Evolutionary conservation across 2,797 vertebrate species (phyloP).

Genomic region (Monodelphis domestica): DNA sequence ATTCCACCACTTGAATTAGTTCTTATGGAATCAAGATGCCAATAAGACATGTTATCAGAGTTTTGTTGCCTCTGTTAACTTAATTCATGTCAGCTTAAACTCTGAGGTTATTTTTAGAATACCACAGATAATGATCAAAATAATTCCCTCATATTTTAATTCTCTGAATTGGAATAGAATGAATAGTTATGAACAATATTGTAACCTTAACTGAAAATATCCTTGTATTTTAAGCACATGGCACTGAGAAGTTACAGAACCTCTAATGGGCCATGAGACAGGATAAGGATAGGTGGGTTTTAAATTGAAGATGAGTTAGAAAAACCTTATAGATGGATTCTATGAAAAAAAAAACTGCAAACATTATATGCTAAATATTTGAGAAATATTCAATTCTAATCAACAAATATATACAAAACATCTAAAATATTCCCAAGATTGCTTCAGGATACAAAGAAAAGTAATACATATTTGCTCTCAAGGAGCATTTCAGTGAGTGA

Average conservation of each 20-base stretch:
- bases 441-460: not conserved
- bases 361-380: conserved; percentile 32
- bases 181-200: conserved; percentile 36
- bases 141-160: not conserved
- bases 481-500: not conserved
- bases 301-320: conserved; percentile 31
- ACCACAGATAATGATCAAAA: conserved; percentile 54
- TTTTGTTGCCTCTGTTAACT: conserved; percentile 42
- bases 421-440: not conserved
- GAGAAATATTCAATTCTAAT: not conserved
- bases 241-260: not conserved
- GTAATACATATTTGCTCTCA: not conserved
- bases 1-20: conserved; percentile 51
- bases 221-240: not conserved
- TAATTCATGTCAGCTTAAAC: conserved; percentile 59
- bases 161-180: conserved; percentile 43
- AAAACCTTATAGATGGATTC: conserved; percentile 36
- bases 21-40: not conserved
- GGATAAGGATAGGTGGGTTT: not conserved
- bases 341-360: conserved; percentile 18
- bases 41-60: conserved; percentile 4
- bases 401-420: not conserved
- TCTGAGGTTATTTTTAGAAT: conserved; percentile 31
- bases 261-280: conserved; percentile 26
- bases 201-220: conserved; percentile 55